Base-by-base conservation (phyloP, 2,888 invertebrate species). In the Spodoptera exigua region DNA sequence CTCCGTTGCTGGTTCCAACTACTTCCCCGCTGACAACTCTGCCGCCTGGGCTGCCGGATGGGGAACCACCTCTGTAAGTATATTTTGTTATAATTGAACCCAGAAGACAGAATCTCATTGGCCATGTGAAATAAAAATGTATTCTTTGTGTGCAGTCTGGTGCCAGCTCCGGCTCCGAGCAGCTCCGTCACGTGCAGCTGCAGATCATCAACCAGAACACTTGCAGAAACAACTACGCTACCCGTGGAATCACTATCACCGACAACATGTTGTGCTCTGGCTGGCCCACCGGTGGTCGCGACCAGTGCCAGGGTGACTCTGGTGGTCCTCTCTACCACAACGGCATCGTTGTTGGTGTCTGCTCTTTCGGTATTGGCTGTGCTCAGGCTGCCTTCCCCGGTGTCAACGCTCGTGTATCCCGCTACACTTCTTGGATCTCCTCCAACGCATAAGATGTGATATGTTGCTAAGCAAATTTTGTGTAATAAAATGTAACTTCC, bases 321-420 rank as follows among this genome's bases (percentile, higher is more conserved):
- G 21, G 21, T 7, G 21, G 21, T 5, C 21, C 21, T 27, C 81
- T 88, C 32, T 77, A 84, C 69, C 86, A 87, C 71, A 82, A 83
- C 55, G 56, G 67, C 32, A 76, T 84, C 10, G 69, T 87, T n/a
- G 85, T 88, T 2, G 88, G 88, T 9, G 70, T 88, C 32, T 82
- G 80, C 69, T 87, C 88, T 2, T 88, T 80, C 77, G 86, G 84
- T 0, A 11, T 52, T 0, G 61, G 70, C 0, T 89, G 88, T 21
- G 87, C 74, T 18, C 59, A 53, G 0, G 41, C 83, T 9, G 37
- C 39, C 12, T 87, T 56, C 70, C 88, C 88, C 17, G 86, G 87
- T 2, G 84, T 89, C 46, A 87, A 87, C 52, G 69, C 78, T n/a
- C 81, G 85, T 2, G 85, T 89, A 0, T 82, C 84, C 0, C 66